Conservation (phyloP, 2,797 vertebrate genomes). For the Buphagus erythrorhynchus region DNA sequence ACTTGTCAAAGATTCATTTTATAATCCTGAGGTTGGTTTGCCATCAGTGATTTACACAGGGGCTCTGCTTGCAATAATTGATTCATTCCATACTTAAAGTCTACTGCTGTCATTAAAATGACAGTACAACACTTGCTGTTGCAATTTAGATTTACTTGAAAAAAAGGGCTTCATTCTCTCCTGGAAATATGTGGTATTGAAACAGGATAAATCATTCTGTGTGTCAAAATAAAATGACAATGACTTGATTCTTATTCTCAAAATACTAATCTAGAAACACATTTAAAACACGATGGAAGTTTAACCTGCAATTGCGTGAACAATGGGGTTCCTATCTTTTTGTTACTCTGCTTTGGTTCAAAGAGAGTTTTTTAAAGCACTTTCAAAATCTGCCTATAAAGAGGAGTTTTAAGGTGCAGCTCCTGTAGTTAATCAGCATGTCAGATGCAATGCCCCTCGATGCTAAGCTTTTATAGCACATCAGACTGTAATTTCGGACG, state of each 20-base stretch:
- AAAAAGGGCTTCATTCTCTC: not conserved
- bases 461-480: not conserved
- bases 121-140: conserved; percentile 63
- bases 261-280: conserved; percentile 27
- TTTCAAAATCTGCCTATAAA: not conserved
- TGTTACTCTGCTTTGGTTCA: not conserved
- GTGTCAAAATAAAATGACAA: conserved; percentile 57
- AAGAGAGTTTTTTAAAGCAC: not conserved
- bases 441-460: not conserved
- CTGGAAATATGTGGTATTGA: conserved; percentile 9
- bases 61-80: conserved; percentile 75
- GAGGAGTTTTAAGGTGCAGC: not conserved
- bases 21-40: conserved; percentile 73
- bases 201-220: conserved; percentile 34
- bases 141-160: conserved; percentile 58
- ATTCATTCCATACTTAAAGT: conserved; percentile 75
- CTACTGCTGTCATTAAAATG: conserved; percentile 72
- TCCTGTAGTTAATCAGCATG: not conserved
- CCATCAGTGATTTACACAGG: conserved; percentile 65
- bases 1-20: conserved; percentile 75
- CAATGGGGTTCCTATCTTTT: not conserved
- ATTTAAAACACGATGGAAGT: not conserved
- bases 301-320: not conserved
- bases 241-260: conserved; percentile 21
- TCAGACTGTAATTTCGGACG: not conserved